Percentiles rank a stretch among this genome's conserved stretches.
Evolutionary conservation across 37 sponge, comb jelly and placozoan genomes (phyloP).

Genomic region (Mnemiopsis leidyi): DNA sequence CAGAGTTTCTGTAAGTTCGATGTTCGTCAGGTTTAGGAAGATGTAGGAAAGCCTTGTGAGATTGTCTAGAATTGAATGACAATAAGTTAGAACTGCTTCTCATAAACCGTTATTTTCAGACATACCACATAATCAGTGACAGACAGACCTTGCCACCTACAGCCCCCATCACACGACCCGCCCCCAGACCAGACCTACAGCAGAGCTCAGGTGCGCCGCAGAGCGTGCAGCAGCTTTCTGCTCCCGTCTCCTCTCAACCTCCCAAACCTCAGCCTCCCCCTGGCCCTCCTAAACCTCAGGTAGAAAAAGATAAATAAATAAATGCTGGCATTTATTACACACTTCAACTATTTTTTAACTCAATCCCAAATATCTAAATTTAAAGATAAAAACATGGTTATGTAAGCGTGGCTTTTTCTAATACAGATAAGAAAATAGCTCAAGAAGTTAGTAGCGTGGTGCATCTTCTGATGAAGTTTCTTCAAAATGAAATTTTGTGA

Average conservation of each 20-base stretch:
- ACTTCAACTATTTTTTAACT: no score
- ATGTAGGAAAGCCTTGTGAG: background rate
- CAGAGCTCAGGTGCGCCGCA: background rate
- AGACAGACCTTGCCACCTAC: background rate
- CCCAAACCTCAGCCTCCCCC: background rate
- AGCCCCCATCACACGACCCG: conserved; percentile 23
- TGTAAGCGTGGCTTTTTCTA: no score
- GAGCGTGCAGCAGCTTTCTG: background rate
- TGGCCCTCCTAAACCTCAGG: conserved; percentile 16
- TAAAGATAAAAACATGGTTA: no score
- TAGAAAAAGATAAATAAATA: no score
- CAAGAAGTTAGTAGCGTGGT: no score
- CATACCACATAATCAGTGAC: conserved; percentile 54
- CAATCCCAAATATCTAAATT: no score
- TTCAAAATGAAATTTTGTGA: no score
- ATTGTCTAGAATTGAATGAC: background rate
- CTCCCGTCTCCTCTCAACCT: conserved; percentile 1
- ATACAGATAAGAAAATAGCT: no score
- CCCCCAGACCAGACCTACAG: background rate
- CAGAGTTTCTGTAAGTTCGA: conserved; percentile 47
- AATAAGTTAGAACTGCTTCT: background rate
- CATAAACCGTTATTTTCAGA: background rate
- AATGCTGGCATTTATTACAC: no score
- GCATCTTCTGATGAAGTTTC: no score
- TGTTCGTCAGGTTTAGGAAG: background rate